Percentiles rank a stretch among this genome's conserved stretches.
Conservation (phyloP, 2,113 vertebrate genomes). For the Colossoma macropomum region DNA sequence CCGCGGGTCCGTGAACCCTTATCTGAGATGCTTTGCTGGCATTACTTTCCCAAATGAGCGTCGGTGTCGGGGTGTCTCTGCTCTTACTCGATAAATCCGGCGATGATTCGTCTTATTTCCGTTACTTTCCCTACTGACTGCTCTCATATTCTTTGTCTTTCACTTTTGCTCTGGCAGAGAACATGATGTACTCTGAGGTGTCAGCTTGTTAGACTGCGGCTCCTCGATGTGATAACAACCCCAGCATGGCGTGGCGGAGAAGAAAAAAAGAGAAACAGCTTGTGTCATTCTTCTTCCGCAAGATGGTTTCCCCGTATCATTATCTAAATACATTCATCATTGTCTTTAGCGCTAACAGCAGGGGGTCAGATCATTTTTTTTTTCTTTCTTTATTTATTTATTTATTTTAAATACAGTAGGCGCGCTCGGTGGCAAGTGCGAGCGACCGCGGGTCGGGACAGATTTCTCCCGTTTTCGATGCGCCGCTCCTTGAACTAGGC, state of each 20-base stretch:
- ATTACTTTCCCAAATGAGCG: no score
- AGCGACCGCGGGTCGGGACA: conserved; percentile 32
- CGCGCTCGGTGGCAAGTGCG: conserved; percentile 6
- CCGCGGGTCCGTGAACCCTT: not conserved
- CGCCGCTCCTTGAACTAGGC: conserved; percentile 43
- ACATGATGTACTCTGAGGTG: conserved; percentile 51
- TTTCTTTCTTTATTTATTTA: not conserved
- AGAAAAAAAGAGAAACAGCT: conserved; percentile 29
- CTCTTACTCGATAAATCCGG: not conserved
- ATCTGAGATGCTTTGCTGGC: not conserved
- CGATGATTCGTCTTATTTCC: conserved; percentile 34
- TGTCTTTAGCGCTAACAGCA: conserved; percentile 47
- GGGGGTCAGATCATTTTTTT: conserved; percentile 23
- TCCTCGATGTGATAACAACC: conserved; percentile 53
- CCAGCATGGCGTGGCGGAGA: conserved; percentile 36
- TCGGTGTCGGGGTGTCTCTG: not conserved
- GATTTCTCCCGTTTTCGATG: conserved; percentile 28
- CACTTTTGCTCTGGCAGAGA: conserved; percentile 26
- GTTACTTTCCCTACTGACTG: conserved; percentile 34
- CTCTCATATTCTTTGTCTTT: conserved; percentile 40
- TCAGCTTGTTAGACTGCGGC: conserved; percentile 51
- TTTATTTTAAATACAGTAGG: conserved; percentile 8
- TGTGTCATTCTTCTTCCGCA: conserved; percentile 49
- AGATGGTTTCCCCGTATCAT: conserved; percentile 49
- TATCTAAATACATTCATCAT: conserved; percentile 43